Base-by-base conservation (phyloP, 2,888 invertebrate genomes). In the Leptinotarsa rubiginosa region DNA sequence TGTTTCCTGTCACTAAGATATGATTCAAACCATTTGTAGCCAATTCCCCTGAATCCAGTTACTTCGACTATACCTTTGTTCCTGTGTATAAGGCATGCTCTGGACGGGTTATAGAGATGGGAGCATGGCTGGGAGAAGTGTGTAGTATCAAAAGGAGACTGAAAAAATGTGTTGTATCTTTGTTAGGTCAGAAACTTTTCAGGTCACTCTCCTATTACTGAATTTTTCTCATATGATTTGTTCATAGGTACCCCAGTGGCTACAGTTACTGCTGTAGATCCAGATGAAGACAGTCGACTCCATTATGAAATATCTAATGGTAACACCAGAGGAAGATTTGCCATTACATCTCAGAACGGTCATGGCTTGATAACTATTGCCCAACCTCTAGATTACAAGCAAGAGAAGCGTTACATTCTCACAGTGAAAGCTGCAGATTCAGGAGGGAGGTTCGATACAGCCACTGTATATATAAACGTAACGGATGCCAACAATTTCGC, bases 401-500 rank as follows among this genome's bases (percentile, higher is more conserved):
- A 96, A 81, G 97, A 97, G 82, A 92, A 95, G 76, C 90, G 96
- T 72, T 97, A 96, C 84, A 92, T 96, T 0, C 89, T 96, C n/a
- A 95, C 95, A 0, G 92, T 95, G 0, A 94, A 95, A 0, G 98
- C 97, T 0, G 94, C 96, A 0, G 98, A 98, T 87, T 93, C 95
- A 0, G 97, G 97, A 0, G 96, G 96, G 0, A 89, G 96, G 65
- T 93, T 93, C 2, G 98, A 97, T 82, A 94, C 95, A 0, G 95
- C 97, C 0, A 93, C 95, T 70, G 95, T 98, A 16, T 95, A 96
- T 84, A 94, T 99, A 4, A 97, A 97, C 85, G 92, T 99, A 0
- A 95, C 96, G 0, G 98, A 98, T 88, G 97, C 97, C 0, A 98
- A 98, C 87, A 97, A 97, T 84, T 96, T 94, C 85, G 93, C 96